A percentile compares a stretch with the other conserved stretches of the same genome.
phyloP scores from a whole-genome alignment of 37 sponge, comb jelly and placozoan species.

The Amphimedon queenslandica region DNA sequence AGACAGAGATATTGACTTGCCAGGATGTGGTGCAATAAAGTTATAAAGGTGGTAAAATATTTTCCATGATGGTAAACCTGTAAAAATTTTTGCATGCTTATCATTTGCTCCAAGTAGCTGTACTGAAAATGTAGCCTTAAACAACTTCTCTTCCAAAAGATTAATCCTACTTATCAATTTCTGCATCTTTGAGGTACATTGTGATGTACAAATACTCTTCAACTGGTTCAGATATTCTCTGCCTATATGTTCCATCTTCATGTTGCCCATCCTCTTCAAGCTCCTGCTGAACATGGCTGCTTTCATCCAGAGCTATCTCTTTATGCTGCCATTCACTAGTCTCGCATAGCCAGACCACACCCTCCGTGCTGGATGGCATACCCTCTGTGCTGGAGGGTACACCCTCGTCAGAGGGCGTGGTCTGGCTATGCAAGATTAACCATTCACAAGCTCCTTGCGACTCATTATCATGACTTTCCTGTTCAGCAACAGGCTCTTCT shows the following conservation, averaged over 20 bases:
- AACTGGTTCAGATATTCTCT: no score
- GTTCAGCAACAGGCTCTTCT: neutral
- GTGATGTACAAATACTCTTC: no score
- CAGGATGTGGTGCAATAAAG: neutral
- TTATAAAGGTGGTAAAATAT: neutral
- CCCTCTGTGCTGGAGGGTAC: no score
- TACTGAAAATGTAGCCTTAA: neutral
- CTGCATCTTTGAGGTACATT: no score
- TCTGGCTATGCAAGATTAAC: no score
- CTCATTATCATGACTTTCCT: neutral
- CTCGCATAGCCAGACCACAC: no score
- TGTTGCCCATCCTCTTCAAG: neutral
- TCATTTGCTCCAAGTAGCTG: neutral
- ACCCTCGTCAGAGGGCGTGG: no score
- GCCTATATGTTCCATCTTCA: neutral
- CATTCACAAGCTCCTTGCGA: no score
- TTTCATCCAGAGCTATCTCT: no score
- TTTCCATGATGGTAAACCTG: conserved; percentile 12
- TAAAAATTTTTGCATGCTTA: neutral
- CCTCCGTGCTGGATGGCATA: no score
- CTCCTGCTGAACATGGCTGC: no score
- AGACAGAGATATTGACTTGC: neutral
- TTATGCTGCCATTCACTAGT: no score
- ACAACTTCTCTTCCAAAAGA: neutral
- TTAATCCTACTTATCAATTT: neutral